Evolutionary conservation across 2,888 invertebrate genomes (phyloP), one percentile per base, ranked within the genome.

Genomic region (Tipula vernalis): DNA sequence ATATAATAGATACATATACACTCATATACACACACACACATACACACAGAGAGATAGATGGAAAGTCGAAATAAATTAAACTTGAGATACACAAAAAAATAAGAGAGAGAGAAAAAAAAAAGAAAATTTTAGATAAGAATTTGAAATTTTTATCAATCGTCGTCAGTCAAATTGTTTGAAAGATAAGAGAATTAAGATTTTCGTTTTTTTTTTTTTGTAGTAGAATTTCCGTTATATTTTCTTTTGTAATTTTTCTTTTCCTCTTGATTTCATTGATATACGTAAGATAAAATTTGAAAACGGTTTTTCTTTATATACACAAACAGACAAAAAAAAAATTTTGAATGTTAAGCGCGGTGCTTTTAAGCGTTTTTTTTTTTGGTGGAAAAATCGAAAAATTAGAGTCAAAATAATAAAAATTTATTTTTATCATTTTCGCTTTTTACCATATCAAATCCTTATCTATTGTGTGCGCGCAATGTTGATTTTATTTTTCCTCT

Each of bases 61-160:
- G 71, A 71, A 71, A 71, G 71, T 71, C 71, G 71, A 71, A 71
- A 71, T 71, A 71, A 71, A 71, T 71, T 71, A 71, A 71, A 71
- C 71, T 71, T 71, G 28, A 71, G 71, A 71, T 71, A 71, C 28
- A 28, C 0, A 28, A 28, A 28, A 28, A 28, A 51, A 71, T 3
- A 71, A 8, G 28, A 71, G 71, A 28, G 71, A 28, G 18, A 71
- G 4, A 71, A 71, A 10, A 4, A 71, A 71, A 5, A 51, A n/a
- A 44, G 44, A 51, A 71, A 71, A 18, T 71, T 71, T 71, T 28
- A 71, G 71, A 71, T 71, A 71, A 71, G 71, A 28, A 71, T 71
- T 71, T 71, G 71, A 71, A 71, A 71, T 71, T 71, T 71, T 71
- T 71, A 71, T 71, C 71, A 71, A 71, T 71, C 71, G 71, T 71